phyloP scores from a whole-genome alignment of 2,797 vertebrate genomes.

The Coilia nasus region DNA sequence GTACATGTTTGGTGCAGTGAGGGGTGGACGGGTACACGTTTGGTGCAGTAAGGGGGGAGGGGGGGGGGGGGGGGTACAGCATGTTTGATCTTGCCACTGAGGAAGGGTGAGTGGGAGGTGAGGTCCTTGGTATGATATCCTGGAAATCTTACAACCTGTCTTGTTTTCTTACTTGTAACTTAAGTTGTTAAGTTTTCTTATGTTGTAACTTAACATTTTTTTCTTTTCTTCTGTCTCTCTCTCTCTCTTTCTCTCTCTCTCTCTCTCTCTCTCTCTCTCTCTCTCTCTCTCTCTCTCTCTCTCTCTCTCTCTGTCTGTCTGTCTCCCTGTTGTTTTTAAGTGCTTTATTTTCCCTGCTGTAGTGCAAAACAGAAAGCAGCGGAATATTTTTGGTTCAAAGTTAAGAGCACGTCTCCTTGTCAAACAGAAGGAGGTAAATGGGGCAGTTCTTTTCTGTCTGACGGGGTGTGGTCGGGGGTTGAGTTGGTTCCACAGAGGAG shows the following conservation, averaged over 20 bases:
- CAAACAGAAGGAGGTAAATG: not conserved
- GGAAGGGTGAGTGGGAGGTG: not conserved
- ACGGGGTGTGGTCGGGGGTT: not conserved
- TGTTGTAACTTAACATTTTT: not conserved
- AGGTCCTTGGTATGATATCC: not conserved
- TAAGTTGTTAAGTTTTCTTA: not conserved
- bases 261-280: not conserved
- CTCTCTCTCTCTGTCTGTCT: not conserved
- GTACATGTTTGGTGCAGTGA: too few relatives aligned
- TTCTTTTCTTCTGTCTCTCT: not conserved
- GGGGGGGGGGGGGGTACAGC: not conserved
- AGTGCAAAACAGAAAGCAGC: not conserved
- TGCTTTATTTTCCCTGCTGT: not conserved
- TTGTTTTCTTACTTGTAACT: not conserved
- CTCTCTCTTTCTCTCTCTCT: not conserved
- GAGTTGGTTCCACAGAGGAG: not conserved
- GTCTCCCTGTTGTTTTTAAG: constrained; percentile 4
- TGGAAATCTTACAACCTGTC: not conserved
- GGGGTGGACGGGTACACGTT: not conserved
- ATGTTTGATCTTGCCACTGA: not conserved
- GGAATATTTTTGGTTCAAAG: not conserved
- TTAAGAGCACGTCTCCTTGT: not conserved
- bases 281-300: not conserved
- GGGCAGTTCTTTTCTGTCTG: not conserved
- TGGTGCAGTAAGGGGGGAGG: too few relatives aligned